These are phyloP conservation scores for Drosophila micromelanica DNA, from an alignment of 1,140 invertebrate genomes.

Conservation along the genomic window DNA sequence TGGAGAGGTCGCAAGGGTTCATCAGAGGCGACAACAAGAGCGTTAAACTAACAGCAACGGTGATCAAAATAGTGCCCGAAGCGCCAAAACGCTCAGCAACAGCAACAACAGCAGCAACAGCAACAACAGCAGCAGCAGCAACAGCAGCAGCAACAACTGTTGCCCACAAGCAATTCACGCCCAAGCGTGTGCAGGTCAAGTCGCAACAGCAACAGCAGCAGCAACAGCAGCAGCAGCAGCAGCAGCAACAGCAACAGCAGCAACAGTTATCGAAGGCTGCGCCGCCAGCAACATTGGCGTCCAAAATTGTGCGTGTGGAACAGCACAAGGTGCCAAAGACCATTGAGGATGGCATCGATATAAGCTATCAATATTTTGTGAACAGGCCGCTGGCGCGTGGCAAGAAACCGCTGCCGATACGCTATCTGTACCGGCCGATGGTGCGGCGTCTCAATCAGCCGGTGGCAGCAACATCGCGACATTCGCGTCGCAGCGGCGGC, in stretches of 20 bases:
- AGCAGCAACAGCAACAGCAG: background rate
- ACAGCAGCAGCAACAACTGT: background rate
- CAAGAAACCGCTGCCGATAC: slow-evolving; percentile 47
- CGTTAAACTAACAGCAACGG: slow-evolving; percentile 60
- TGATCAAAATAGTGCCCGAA: slow-evolving; percentile 49
- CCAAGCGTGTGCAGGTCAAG: background rate
- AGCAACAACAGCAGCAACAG: background rate
- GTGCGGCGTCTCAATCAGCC: slow-evolving; percentile 42
- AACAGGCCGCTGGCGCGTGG: slow-evolving; percentile 55
- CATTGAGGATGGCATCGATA: slow-evolving; percentile 67
- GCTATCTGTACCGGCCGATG: slow-evolving; percentile 68
- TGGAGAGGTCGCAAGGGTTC: background rate
- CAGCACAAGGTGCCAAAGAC: slow-evolving; percentile 66
- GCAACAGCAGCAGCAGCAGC: background rate
- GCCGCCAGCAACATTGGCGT: background rate
- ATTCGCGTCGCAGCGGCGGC: background rate
- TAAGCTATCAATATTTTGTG: slow-evolving; percentile 70
- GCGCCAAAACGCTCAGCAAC: background rate
- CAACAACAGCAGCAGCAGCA: background rate
- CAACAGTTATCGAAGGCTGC: background rate
- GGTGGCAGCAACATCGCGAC: background rate
- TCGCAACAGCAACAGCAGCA: background rate
- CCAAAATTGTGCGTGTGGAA: slow-evolving; percentile 41
- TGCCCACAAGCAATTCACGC: background rate
- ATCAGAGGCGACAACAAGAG: slow-evolving; percentile 18